Conservation (phyloP, 2,888 invertebrate species). For the Odontocerum albicorne region DNA sequence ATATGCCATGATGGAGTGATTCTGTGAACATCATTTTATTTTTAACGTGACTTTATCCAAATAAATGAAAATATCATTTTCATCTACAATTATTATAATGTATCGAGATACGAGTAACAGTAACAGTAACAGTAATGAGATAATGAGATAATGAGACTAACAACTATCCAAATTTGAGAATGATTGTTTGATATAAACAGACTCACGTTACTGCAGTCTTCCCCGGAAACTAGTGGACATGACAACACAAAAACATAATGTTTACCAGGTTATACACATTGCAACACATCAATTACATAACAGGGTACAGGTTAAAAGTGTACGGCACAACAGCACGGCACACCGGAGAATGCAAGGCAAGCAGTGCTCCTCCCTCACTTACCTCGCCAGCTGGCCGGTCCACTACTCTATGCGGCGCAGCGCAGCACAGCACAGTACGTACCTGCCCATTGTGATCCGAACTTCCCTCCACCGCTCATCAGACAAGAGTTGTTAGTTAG, state of each 20-base stretch:
- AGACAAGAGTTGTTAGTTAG: not conserved
- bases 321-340: not conserved
- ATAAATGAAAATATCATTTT: slow-evolving; percentile 29
- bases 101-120: no score
- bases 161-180: slow-evolving; percentile 7
- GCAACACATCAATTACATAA: slow-evolving; percentile 13
- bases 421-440: no score
- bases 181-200: slow-evolving; percentile 22
- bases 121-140: no score
- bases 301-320: not conserved
- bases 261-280: slow-evolving; percentile 15
- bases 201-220: slow-evolving; percentile 34
- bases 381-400: no score
- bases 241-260: slow-evolving; percentile 25
- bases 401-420: no score
- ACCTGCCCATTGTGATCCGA: no score
- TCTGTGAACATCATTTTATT: slow-evolving; percentile 23
- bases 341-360: slow-evolving; percentile 2
- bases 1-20: slow-evolving; percentile 10
- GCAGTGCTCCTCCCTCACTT: slow-evolving; percentile 7
- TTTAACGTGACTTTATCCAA: no score
- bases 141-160: slow-evolving; percentile 29
- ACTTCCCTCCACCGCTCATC: not conserved
- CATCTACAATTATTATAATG: slow-evolving; percentile 23
- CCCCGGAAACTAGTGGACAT: slow-evolving; percentile 34